Evolutionary conservation across 2,113 vertebrate species (phyloP), one percentile per base, ranked within the genome.

Genomic region (Rhynchopsitta pachyrhyncha): DNA sequence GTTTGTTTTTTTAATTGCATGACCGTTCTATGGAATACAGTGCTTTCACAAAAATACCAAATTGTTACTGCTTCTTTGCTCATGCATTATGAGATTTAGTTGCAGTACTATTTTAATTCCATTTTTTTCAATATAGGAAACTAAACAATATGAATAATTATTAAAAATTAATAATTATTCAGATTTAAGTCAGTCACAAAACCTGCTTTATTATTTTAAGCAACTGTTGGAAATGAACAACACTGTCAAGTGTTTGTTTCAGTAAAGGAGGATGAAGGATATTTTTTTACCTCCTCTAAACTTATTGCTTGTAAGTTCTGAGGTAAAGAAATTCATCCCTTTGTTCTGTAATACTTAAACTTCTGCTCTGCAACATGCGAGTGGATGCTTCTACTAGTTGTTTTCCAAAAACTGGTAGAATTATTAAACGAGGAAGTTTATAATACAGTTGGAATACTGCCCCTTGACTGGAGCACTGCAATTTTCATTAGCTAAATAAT

Each of bases 401-500:
- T 86, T 95, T 83, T 77, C 35, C 67, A 91, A 59, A 87, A 90
- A 6, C 35, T 71, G 33, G 53, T 82, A 39, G 23, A 70, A 55
- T 50, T 44, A 50, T 63, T 73, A 91, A 52, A 27, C 2, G 8
- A 64, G 70, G 44, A 89, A 81, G 13, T 66, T 35, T 42, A 68
- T 62, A 89, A 33, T 52, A 35, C 42, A 63, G 37, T 67, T 75
- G 78, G 37, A 82, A 94, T 60, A 85, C 76, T 92, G 78, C 64
- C 37, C 53, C 85, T 76, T 91, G 42, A 94, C 73, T 91, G 60
- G 73, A 50, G 57, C 60, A 94, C 91, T 93, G 88, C 75, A 80
- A 5, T 88, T 89, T 93, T 77, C 79, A 81, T 74, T 80, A 77
- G 79, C 94, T 97, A 97, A 97, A 93, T 98, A 97, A 97, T 97